phyloP scores from a whole-genome alignment of 64 coral and sea anemone genomes.

The Cladopsammia gracilis region DNA sequence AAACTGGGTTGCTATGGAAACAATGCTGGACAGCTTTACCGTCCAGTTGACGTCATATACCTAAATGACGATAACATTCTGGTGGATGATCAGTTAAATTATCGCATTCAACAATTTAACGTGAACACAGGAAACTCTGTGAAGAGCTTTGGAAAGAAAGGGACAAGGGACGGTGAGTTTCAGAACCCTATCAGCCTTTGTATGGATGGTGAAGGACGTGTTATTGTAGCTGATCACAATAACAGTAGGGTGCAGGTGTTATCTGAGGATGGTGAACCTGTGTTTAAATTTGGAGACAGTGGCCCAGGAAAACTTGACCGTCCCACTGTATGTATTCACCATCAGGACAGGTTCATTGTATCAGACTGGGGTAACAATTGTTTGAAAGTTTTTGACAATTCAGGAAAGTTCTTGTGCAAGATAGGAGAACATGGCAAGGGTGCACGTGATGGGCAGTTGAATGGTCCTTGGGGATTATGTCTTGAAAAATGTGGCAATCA shows the following conservation, averaged over 20 bases:
- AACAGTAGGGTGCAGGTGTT: constrained; percentile 26
- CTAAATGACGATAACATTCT: constrained; percentile 20
- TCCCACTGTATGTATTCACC: neutral
- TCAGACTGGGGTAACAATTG: neutral
- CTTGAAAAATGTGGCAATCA: constrained; percentile 27
- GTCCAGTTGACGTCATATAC: constrained; percentile 4
- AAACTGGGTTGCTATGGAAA: neutral
- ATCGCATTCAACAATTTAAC: constrained; percentile 23
- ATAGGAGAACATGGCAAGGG: constrained; percentile 13
- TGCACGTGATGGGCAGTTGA: constrained; percentile 45
- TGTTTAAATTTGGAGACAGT: constrained; percentile 7
- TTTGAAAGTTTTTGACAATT: constrained; percentile 55
- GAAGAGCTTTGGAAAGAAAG: constrained; percentile 34
- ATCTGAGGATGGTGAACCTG: constrained; percentile 20
- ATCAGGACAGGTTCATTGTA: constrained; percentile 26
- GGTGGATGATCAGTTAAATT: neutral
- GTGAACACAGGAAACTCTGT: neutral
- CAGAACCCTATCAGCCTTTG: neutral
- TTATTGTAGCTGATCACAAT: neutral
- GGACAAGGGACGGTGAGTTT: constrained; percentile 36
- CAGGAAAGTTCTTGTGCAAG: constrained; percentile 13
- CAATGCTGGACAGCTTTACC: neutral
- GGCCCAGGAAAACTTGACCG: neutral
- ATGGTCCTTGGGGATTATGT: neutral
- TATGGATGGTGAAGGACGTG: neutral